Evolutionary conservation across 1,140 invertebrate genomes (phyloP), one percentile per base, ranked within the genome.

Genomic region (Drosophila pectinifera): DNA sequence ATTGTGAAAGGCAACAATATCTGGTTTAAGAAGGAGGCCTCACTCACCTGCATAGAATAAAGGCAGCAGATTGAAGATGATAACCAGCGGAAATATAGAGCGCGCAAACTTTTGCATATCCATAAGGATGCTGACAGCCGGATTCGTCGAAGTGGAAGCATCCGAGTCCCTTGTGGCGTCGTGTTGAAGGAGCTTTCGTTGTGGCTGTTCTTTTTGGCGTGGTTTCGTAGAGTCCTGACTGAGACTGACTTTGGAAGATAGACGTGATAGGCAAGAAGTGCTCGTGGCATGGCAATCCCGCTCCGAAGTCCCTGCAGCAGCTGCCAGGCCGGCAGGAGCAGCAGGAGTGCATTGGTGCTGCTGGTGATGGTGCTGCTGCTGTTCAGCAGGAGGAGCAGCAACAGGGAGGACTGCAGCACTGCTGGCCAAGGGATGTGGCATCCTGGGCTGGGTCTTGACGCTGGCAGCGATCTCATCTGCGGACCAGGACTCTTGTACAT

Each of bases 41-140:
- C 41, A 91, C 91, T 91, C 53, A 92, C 91, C 91, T 91, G 91
- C 91, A 91, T 91, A 92, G 70, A 92, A 90, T 48, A 92, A 80
- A 73, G 91, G 91, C 75, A 92, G 81, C 90, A 92, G 83, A 86
- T 92, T 92, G 65, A 92, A 90, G 74, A 92, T 83, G 80, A 92
- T 89, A 74, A 92, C 64, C 67, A 92, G 73, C 58, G 91, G 88
- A 73, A 92, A 80, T 57, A 92, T 77, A 86, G 86, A 85, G 59
- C 86, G 86, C 79, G 89, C 74, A 80, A 92, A 80, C 69, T 82
- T 89, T 75, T 92, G 90, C 67, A 92, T 58, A 81, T 92, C 91
- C 68, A 63, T 72, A 58, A 86, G 82, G 69, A 90, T 59, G 78
- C 78, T 73, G 76, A 78, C 81, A 67, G 81, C 67, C 42, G 75